Base-by-base conservation (phyloP, 1,140 invertebrate species). In the Apolygus lucorum region DNA sequence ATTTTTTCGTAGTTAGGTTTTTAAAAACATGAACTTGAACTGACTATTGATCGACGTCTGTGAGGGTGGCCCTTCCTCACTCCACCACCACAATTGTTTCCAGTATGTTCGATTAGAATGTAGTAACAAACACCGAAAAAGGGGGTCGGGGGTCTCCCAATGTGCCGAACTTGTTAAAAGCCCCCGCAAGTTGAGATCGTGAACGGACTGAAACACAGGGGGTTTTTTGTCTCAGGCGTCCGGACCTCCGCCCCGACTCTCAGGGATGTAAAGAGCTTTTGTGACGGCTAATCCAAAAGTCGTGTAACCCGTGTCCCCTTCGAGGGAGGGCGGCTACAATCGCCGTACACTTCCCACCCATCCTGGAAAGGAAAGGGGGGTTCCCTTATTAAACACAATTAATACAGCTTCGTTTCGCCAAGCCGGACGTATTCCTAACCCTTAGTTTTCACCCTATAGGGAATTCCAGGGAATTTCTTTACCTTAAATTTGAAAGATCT, bases 221-320 rank as follows among this genome's bases (percentile, higher is more conserved):
- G 54, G 11, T 59, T 59, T 59, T 59, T 59, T 59, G 54, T 59
- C 54, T 59, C 22, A 11, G 54, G 54, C 11, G 54, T 42, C 17
- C 34, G 34, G 34, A 4, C 34, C 34, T 17, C 34, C 17, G 34
- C 34, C 34, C 4, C 54, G 54, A 4, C 54, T 8, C 17, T 4
- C 4, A 59, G 22, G 54, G 54, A 59, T 59, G 54, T 59, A 14
- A 59, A 59, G 54, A 24, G 54, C 54, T 59, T 59, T 59, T 59
- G 54, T 59, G 54, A 59, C 54, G 54, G 54, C 54, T 59, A 59
- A 59, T 59, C 54, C 54, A 59, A 59, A 59, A 59, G 54, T 59
- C 54, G 54, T 59, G 54, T 59, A 59, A 59, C 54, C 22, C 22
- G 8, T 59, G 54, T 59, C 54, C 54, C 54, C 54, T 17, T 42